A percentile compares a stretch with the other conserved stretches of the same genome.
Conservation (phyloP, 2,113 vertebrate species). For the Ameiurus melas region DNA sequence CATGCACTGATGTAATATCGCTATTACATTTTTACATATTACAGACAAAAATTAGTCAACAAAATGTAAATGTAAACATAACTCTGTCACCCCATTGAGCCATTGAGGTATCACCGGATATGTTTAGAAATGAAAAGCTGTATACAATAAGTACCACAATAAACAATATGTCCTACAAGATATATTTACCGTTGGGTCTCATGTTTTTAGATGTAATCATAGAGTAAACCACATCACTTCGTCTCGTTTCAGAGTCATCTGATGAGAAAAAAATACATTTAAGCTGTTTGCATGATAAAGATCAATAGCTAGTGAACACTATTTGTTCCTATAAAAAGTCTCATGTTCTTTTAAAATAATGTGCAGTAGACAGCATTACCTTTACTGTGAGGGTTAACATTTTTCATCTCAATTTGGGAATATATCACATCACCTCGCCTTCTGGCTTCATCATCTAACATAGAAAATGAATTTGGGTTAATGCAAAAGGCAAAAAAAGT, state of each 20-base stretch:
- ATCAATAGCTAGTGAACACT: neutral
- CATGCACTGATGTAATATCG: neutral
- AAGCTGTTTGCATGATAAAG: neutral
- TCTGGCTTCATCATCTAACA: neutral
- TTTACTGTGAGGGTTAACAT: too few relatives aligned
- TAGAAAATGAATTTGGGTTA: neutral
- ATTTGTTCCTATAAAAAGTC: too few relatives aligned
- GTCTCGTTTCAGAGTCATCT: neutral
- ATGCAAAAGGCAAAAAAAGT: neutral
- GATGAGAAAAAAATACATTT: neutral
- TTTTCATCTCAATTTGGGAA: too few relatives aligned
- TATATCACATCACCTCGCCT: neutral
- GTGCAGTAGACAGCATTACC: too few relatives aligned
- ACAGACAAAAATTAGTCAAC: neutral
- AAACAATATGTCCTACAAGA: neutral
- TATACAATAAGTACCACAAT: neutral
- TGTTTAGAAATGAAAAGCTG: neutral
- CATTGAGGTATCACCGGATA: neutral
- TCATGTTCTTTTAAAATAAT: too few relatives aligned
- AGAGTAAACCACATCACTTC: constrained; percentile 10
- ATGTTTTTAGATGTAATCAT: neutral
- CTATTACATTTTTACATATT: too few relatives aligned
- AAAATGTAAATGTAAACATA: neutral
- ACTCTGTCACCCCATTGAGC: neutral
- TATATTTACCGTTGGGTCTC: neutral